A percentile compares a stretch with the other conserved stretches of the same genome.
These are phyloP conservation scores for Phaenicophaeus curvirostris DNA, from an alignment of 2,797 vertebrate species.

Conservation along the genomic window DNA sequence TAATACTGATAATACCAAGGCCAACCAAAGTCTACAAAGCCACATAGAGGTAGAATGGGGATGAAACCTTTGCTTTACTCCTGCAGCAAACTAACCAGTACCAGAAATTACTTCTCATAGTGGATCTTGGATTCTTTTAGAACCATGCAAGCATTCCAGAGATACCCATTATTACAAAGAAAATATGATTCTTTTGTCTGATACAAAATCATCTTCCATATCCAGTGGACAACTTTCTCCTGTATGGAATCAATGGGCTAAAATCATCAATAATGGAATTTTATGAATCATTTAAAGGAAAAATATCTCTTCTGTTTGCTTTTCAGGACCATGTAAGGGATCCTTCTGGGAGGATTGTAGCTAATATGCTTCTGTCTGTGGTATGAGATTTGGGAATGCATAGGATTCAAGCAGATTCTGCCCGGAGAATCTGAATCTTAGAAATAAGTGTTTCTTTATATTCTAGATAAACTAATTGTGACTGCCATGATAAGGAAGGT, in stretches of 20 bases:
- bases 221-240: not conserved
- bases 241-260: not conserved
- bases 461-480: not conserved
- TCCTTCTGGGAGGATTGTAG: not conserved
- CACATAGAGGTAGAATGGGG: not conserved
- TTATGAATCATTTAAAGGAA: conserved; percentile 9
- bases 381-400: not conserved
- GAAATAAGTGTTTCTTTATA: not conserved
- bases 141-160: not conserved
- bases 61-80: not conserved
- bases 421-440: conserved; percentile 4
- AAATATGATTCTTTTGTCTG: not conserved
- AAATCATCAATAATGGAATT: not conserved
- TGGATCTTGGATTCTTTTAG: not conserved
- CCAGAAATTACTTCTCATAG: not conserved
- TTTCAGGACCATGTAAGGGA: not conserved
- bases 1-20: not conserved
- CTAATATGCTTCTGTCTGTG: not conserved
- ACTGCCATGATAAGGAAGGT: conserved; percentile 1
- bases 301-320: conserved; percentile 6
- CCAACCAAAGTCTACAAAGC: not conserved
- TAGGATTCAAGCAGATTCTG: not conserved
- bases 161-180: not conserved
- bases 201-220: not conserved
- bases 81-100: not conserved